Base-by-base conservation (phyloP, 1,140 invertebrate genomes). In the Drosophila rhopaloa region DNA sequence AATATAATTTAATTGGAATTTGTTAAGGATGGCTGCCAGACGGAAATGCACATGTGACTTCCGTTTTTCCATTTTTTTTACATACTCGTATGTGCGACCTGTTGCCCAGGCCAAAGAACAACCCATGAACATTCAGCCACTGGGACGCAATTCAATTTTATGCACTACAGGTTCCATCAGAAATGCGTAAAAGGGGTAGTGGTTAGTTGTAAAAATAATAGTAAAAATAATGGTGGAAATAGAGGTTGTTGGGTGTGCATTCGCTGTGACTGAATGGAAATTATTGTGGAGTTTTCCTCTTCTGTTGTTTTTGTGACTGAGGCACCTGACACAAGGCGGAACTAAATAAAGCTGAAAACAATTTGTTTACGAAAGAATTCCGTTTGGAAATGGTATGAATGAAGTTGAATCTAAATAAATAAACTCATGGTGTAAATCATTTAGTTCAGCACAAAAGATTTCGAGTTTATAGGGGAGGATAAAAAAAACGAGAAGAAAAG, bases 1-100 rank as follows among this genome's bases (percentile, higher is more conserved):
- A 88, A 88, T 88, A 89, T 78, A 88, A 71, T 88, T 89, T 76
- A 89, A 89, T 89, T 84, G 65, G 63, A 90, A 84, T 84, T 75
- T 71, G 76, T 88, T 89, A 88, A 88, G 83, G 76, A 84, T 66
- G 77, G 77, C 53, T 62, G 57, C 57, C 41, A 71, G 37, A 44
- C 84, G 84, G 84, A 88, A 89, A 76, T 88, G 84, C 76, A 59
- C 68, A 89, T 89, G 80, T 80, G 80, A 89, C 84, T 88, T 88
- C 84, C 84, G 84, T 81, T 89, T 72, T 63, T 55, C 71, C 71
- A 77, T 54, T 76, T 9, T 13, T 38, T 66, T 72, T 86, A 76
- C 77, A 67, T 57, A 44, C 46, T 67, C 40, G 19, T 57, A 44
- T 41, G 38, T 35, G 35, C 57, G 59, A 50, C 54, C 41, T 54